Percentiles rank a stretch among this genome's conserved stretches.
These are phyloP conservation scores for Iselma pallidipennis DNA, from an alignment of 2,888 invertebrate genomes.

Conservation along the genomic window DNA sequence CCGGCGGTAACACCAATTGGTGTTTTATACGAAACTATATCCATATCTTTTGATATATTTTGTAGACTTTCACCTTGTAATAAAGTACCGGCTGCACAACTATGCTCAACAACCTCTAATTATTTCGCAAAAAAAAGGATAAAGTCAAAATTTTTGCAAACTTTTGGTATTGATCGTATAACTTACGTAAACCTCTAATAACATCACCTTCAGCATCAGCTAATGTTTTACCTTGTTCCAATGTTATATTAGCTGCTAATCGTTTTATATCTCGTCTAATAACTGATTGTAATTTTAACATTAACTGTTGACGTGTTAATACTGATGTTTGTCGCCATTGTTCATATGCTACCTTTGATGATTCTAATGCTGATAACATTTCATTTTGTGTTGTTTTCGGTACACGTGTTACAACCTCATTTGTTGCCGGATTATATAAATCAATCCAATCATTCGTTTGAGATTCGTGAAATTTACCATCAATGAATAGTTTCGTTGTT, in stretches of 20 bases:
- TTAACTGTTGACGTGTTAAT: constrained; percentile 81
- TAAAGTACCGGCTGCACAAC: constrained; percentile 89
- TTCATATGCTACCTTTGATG: constrained; percentile 74
- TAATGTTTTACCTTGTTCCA: constrained; percentile 96
- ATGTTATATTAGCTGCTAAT: constrained; percentile 88
- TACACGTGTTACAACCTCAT: constrained; percentile 78
- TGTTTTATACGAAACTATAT: constrained; percentile 87
- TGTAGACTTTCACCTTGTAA: constrained; percentile 92
- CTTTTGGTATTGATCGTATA: not conserved
- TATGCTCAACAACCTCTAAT: constrained; percentile 94
- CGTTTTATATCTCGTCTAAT: constrained; percentile 87
- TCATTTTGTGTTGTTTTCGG: constrained; percentile 89
- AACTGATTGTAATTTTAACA: constrained; percentile 74
- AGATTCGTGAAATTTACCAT: constrained; percentile 93
- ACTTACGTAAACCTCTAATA: constrained; percentile 93
- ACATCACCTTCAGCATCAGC: constrained; percentile 99
- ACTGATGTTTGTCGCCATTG: constrained; percentile 92
- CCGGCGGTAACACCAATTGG: constrained; percentile 95
- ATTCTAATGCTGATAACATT: constrained; percentile 86
- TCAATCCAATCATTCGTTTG: constrained; percentile 94
- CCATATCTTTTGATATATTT: constrained; percentile 93
- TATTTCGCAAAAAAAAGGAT: constrained; percentile 22
- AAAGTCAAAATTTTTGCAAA: constrained; percentile 7
- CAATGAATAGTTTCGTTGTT: constrained; percentile 90
- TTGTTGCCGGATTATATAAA: constrained; percentile 93